Base-by-base conservation (phyloP, 37 sponge, comb jelly and placozoan genomes). In the Aplysina aerophoba region DNA sequence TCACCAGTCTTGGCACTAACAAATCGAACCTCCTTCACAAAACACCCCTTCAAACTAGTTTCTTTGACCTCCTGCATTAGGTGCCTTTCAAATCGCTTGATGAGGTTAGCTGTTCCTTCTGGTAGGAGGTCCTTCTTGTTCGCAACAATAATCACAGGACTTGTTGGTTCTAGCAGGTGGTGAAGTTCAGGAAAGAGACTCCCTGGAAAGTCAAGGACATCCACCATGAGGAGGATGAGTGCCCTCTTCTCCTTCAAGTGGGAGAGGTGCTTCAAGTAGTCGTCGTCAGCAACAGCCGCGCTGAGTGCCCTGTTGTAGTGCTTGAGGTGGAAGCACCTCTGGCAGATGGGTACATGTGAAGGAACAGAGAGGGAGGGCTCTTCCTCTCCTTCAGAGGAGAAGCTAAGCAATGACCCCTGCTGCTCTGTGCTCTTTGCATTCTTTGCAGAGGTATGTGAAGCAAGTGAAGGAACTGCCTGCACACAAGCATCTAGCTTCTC, bases 91-190 rank as follows among this genome's bases (percentile, higher is more conserved):
- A 90, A 83, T 27, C 31, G 58, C 0, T 58, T 85, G 78, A 80
- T 73, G 44, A 87, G 69, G 3, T 64, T 55, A 17, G n/a, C 35
- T 41, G 30, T 41, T 24, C 67, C 57, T 3, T 60, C 37, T 0
- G 89, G 87, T 17, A 95, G 69, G 0, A 95, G 79, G 64, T 95
- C 96, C 20, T 80, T 86, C 87, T 95, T 95, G 84, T 92, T 95
- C 65, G 82, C 94, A 8, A 95, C 91, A 34, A 95, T 80, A 15
- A 95, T 22, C 11, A 93, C 82, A n/a, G 41, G 74, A 58, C 56
- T 83, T 15, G 15, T 22, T 5, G 81, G 79, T 17, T 79, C 53
- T 16, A 95, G 30, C 55, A 95, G 69, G 8, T 40, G 56, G 37
- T 54, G 14, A 0, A 95, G 66, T 40, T 88, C 37, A 12, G 93